These are phyloP conservation scores for Nerophis lumbriciformis DNA, from an alignment of 2,113 vertebrate genomes.

Conservation along the genomic window DNA sequence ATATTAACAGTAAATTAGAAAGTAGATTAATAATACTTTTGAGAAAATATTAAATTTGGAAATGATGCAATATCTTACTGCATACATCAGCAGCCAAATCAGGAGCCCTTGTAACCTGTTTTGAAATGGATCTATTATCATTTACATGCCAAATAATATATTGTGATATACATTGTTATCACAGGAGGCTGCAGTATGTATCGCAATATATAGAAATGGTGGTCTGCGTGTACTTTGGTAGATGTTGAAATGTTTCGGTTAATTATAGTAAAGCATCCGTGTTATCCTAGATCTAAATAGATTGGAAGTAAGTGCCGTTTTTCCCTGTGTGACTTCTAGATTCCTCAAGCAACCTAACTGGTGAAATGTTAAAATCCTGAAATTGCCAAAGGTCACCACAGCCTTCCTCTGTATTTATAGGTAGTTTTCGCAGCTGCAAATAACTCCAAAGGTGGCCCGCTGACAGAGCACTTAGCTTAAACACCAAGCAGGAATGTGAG, in stretches of 20 bases:
- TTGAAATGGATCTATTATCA: too few relatives aligned
- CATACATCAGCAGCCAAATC: too few relatives aligned
- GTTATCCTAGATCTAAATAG: constrained; percentile 34
- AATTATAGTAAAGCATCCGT: constrained; percentile 31
- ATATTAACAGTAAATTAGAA: too few relatives aligned
- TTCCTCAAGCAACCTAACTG: constrained; percentile 37
- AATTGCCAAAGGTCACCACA: constrained; percentile 26
- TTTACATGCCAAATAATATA: too few relatives aligned
- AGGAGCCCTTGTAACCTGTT: too few relatives aligned
- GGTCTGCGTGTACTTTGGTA: not conserved
- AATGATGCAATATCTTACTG: too few relatives aligned
- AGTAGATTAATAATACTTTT: too few relatives aligned
- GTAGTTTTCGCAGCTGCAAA: constrained; percentile 54
- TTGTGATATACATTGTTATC: too few relatives aligned
- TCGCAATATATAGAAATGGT: not conserved
- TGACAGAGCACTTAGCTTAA: constrained; percentile 47
- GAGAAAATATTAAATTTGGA: too few relatives aligned
- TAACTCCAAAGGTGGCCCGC: constrained; percentile 46
- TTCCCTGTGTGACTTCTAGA: constrained; percentile 17
- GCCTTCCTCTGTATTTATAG: constrained; percentile 38
- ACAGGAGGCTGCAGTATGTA: too few relatives aligned
- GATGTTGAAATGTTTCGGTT: constrained; percentile 16
- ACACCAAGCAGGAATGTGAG: constrained; percentile 48
- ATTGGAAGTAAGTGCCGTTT: not conserved
- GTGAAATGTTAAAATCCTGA: constrained; percentile 39